phyloP scores from a whole-genome alignment of 2,888 invertebrate genomes.

The Hermaeophaga mercurialis region DNA sequence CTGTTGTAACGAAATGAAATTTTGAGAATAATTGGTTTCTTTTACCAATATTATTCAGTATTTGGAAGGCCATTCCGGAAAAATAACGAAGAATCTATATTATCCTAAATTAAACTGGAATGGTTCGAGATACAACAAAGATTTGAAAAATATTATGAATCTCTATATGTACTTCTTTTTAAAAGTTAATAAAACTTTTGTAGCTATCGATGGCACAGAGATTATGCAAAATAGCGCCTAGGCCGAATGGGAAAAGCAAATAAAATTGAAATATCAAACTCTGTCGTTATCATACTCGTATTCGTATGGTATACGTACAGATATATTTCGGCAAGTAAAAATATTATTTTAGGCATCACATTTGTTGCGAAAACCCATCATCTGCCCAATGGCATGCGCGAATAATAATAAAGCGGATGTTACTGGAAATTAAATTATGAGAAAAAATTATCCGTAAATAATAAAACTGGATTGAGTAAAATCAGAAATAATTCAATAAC shows the following conservation, averaged over 20 bases:
- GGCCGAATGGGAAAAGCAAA: slow-evolving; percentile 18
- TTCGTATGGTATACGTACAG: neutral
- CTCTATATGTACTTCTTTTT: no score
- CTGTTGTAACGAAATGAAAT: no score
- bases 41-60: no score
- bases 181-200: no score
- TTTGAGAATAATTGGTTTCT: no score
- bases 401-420: neutral
- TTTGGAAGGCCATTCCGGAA: no score
- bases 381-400: neutral
- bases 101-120: no score
- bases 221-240: slow-evolving; percentile 22
- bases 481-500: no score
- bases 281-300: slow-evolving; percentile 5
- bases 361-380: neutral
- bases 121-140: no score
- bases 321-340: neutral
- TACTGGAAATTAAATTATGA: neutral
- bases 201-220: slow-evolving; percentile 15
- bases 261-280: slow-evolving; percentile 16
- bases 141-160: no score
- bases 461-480: no score
- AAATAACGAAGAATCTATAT: no score
- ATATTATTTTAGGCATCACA: neutral
- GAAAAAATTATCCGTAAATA: neutral